phyloP scores from a whole-genome alignment of 2,797 vertebrate species.

The Neosilurus hyrtlii region DNA sequence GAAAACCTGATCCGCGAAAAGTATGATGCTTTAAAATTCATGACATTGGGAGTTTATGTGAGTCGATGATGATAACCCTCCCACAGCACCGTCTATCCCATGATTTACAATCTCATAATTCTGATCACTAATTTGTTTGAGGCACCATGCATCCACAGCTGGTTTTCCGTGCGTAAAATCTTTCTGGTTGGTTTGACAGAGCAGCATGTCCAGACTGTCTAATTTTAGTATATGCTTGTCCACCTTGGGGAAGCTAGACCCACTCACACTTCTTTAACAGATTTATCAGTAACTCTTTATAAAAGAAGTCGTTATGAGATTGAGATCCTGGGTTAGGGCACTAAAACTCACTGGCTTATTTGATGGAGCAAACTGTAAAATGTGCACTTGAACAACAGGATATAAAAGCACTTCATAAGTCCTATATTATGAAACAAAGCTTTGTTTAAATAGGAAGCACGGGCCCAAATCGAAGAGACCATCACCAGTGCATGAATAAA shows the following conservation, averaged over 20 bases:
- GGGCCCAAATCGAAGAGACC: no score
- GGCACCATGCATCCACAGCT: background rate
- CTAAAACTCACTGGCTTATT: background rate
- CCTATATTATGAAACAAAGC: background rate
- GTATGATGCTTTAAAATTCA: background rate
- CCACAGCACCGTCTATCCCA: background rate
- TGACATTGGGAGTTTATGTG: background rate
- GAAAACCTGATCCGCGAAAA: background rate
- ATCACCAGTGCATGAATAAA: background rate
- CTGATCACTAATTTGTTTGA: constrained; percentile 7
- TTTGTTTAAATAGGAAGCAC: background rate
- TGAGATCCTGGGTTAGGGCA: background rate
- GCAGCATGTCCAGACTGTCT: constrained; percentile 10
- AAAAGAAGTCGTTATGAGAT: background rate
- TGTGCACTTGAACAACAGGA: background rate
- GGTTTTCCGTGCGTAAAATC: background rate
- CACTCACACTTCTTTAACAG: background rate
- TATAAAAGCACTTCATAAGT: background rate
- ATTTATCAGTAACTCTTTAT: background rate
- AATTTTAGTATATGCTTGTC: background rate
- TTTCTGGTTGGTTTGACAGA: background rate
- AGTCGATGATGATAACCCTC: no score
- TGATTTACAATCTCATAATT: background rate
- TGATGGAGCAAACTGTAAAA: constrained; percentile 5
- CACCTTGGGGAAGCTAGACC: background rate